Evolutionary conservation across 2,888 invertebrate species (phyloP), one percentile per base, ranked within the genome.

Genomic region (Napeogenes sylphis): DNA sequence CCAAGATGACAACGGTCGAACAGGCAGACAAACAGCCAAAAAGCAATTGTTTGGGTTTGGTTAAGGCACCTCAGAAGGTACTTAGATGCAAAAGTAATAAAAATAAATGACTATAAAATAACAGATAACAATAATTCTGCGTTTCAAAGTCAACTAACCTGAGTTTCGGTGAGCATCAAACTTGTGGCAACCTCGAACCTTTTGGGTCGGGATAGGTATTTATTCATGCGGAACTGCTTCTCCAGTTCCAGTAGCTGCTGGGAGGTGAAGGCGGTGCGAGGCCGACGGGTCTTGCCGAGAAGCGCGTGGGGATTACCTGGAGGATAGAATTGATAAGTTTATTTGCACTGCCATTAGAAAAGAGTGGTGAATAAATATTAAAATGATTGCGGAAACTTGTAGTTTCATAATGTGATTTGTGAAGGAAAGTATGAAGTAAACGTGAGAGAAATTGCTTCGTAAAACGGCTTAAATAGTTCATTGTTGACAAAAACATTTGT

Each of bases 121-220:
- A 42, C 8, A 42, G 10, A 42, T 42, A 30, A 8, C 21, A 51
- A 6, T 10, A 30, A 12, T 12, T 2, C 8, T 10, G 6, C 8
- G 14, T 46, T 55, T 32, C 45, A 45, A 10, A 56, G 35, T 45
- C 35, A 63, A 73, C 82, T 84, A 82, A 98, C 98, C 95, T 99
- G 98, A 5, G 99, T 99, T 91, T 99, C 99, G 0, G 99, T 99
- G 53, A 99, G 93, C 96, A 98, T 97, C 64, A 99, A 91, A 61
- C 97, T 97, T 63, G 99, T 99, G 55, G 99, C 99, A 58, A 99
- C 99, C 85, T 99, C 99, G 84, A 99, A 99, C 77, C 99, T 92
- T 88, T 99, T 99, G 30, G 99, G 99, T 73, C 99, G 91, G 45
- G 99, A 99, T 55, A 99, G 93, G 91, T 99, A 99, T 89, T 99